Percentiles rank a stretch among this genome's conserved stretches.
Evolutionary conservation across 2,888 invertebrate genomes (phyloP).

Genomic region (Eupithecia exiguata): DNA sequence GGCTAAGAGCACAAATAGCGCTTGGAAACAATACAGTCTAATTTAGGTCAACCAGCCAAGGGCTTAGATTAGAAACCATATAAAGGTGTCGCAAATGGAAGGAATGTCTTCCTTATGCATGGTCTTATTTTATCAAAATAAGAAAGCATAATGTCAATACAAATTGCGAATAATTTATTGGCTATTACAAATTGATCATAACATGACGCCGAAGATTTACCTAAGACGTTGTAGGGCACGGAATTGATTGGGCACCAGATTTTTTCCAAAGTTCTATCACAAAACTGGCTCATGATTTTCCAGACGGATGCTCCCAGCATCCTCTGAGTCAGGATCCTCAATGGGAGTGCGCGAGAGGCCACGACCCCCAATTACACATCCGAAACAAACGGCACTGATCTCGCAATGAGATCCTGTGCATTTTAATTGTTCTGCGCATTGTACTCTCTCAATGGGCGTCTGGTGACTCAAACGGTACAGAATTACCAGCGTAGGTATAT

Average conservation of each 20-base stretch:
- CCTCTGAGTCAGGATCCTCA: slow-evolving; percentile 36
- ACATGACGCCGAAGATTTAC: too few species aligned
- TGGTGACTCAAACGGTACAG: slow-evolving; percentile 43
- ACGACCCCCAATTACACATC: slow-evolving; percentile 76
- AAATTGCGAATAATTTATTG: neutral
- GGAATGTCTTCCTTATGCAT: neutral
- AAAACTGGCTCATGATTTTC: neutral
- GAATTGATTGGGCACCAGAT: too few species aligned
- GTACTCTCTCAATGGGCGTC: slow-evolving; percentile 56
- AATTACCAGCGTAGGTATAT: slow-evolving; percentile 13
- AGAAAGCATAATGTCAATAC: neutral
- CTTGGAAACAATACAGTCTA: slow-evolving; percentile 16
- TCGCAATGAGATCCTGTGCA: slow-evolving; percentile 54
- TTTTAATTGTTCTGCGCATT: slow-evolving; percentile 72
- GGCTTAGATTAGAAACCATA: slow-evolving; percentile 21
- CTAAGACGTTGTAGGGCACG: too few species aligned
- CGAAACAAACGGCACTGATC: slow-evolving; percentile 77
- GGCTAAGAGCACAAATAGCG: neutral
- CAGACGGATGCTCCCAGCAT: slow-evolving; percentile 18
- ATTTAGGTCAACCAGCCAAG: slow-evolving; percentile 13
- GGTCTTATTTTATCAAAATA: neutral
- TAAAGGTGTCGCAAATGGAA: slow-evolving; percentile 18
- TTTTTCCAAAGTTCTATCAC: neutral
- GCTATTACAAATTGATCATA: too few species aligned
- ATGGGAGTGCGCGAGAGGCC: slow-evolving; percentile 68